Evolutionary conservation across 2,888 invertebrate species (phyloP), one percentile per base, ranked within the genome.

Genomic region (Noctuana brunneofusca): DNA sequence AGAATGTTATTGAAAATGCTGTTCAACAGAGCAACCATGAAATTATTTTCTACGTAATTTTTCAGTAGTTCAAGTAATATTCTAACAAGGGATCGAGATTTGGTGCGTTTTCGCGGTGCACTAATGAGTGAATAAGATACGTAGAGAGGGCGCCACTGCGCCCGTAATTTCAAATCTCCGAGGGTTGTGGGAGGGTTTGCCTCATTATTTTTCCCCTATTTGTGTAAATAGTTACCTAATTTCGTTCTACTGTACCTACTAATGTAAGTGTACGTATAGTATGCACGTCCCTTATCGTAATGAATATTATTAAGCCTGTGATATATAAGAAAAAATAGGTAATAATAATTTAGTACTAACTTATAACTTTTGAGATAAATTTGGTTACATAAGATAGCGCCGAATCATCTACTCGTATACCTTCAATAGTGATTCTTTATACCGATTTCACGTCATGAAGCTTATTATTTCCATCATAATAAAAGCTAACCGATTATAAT

Each of bases 151-250:
- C 58, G 80, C 79, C 78, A 74, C 75, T 71, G 78, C 78, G 75
- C 76, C 77, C 74, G 86, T 86, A 86, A 87, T 87, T 87, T 84
- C 80, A 84, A 88, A 88, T 90, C 88, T 90, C 89, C 83, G 83
- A 89, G 89, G 91, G 90, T 90, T 90, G 89, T 90, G 90, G 89
- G 89, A 87, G 88, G 89, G 87, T 83, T 84, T 76, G 78, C 89
- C 90, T 90, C 91, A 89, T 90, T 91, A 89, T 91, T 90, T 89
- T 89, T 83, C 87, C 90, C 89, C 86, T 87, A 83, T 89, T 87
- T 86, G 86, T 91, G 91, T 91, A 90, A 90, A 91, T 91, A 91
- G 90, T 91, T 89, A 87, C 85, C 84, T 86, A 87, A 87, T 89
- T 89, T 83, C 72, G 76, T 86, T 87, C 74, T 72, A 83, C 79